Conservation (phyloP, 2,797 vertebrate genomes). For the Sebastes itinus region DNA sequence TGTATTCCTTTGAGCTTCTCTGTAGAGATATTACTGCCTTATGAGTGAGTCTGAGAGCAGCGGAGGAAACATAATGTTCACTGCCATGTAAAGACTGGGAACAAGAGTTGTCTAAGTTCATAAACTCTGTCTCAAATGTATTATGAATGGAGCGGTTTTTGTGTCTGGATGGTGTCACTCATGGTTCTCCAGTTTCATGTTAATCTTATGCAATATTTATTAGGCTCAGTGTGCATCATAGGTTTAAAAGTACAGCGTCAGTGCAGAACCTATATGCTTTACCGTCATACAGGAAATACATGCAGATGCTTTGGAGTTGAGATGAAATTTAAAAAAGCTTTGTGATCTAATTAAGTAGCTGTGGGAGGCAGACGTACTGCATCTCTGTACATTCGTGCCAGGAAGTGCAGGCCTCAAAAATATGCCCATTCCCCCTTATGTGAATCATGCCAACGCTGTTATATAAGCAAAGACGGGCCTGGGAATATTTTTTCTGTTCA, state of each 20-base stretch:
- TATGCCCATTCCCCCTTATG: conserved; percentile 50
- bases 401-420: conserved; percentile 62
- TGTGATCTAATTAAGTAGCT: conserved; percentile 78
- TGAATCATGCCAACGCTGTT: conserved; percentile 71
- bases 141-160: conserved; percentile 48
- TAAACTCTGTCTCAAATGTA: conserved; percentile 57
- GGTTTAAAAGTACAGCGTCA: conserved; percentile 22
- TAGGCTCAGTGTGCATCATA: conserved; percentile 20
- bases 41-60: conserved; percentile 36
- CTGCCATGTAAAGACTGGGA: conserved; percentile 46
- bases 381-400: conserved; percentile 66
- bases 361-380: conserved; percentile 64
- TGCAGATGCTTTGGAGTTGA: conserved; percentile 48
- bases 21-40: conserved; percentile 51
- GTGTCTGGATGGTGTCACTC: conserved; percentile 46
- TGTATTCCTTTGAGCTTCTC: conserved; percentile 53
- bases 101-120: conserved; percentile 64
- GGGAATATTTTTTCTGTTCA: conserved; percentile 79
- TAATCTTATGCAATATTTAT: conserved; percentile 60
- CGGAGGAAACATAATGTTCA: conserved; percentile 57
- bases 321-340: conserved; percentile 60
- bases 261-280: conserved; percentile 13
- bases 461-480: conserved; percentile 73
- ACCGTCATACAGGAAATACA: conserved; percentile 17
- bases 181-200: conserved; percentile 18